phyloP scores from a whole-genome alignment of 2,888 invertebrate species.

The Mechanitis messenoides region DNA sequence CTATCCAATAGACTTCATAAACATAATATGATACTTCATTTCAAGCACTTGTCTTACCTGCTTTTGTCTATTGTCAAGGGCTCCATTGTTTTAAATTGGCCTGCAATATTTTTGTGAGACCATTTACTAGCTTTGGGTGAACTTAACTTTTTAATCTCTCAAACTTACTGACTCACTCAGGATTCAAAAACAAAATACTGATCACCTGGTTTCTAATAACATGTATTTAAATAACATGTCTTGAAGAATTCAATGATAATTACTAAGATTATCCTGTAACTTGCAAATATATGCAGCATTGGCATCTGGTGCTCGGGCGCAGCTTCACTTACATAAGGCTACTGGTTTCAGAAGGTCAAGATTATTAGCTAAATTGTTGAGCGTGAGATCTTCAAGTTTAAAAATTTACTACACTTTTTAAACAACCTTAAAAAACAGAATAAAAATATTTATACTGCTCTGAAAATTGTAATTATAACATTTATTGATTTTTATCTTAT shows the following conservation, averaged over 20 bases:
- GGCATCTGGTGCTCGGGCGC: conserved; percentile 58
- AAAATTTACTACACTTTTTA: neutral
- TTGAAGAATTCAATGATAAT: conserved; percentile 24
- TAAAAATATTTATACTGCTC: too few relatives aligned
- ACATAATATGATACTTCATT: conserved; percentile 10
- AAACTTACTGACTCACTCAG: conserved; percentile 11
- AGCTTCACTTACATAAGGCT: conserved; percentile 50
- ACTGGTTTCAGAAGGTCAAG: conserved; percentile 55
- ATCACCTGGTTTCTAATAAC: conserved; percentile 18
- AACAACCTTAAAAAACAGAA: too few relatives aligned
- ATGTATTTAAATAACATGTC: conserved; percentile 22
- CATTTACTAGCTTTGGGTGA: too few relatives aligned
- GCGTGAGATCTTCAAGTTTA: conserved; percentile 3
- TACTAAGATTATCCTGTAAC: conserved; percentile 27
- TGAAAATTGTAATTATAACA: too few relatives aligned
- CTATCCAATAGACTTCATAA: conserved; percentile 18
- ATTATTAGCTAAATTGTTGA: conserved; percentile 25
- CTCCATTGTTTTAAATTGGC: conserved; percentile 15
- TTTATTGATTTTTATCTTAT: too few relatives aligned
- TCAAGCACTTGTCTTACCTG: conserved; percentile 25
- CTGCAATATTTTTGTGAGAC: neutral
- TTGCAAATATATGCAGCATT: conserved; percentile 23
- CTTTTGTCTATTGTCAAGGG: conserved; percentile 21
- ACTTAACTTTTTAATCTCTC: too few relatives aligned
- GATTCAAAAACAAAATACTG: conserved; percentile 17